Evolutionary conservation across 2,113 vertebrate genomes (phyloP).

Genomic region (Rhadina sibilatrix): DNA sequence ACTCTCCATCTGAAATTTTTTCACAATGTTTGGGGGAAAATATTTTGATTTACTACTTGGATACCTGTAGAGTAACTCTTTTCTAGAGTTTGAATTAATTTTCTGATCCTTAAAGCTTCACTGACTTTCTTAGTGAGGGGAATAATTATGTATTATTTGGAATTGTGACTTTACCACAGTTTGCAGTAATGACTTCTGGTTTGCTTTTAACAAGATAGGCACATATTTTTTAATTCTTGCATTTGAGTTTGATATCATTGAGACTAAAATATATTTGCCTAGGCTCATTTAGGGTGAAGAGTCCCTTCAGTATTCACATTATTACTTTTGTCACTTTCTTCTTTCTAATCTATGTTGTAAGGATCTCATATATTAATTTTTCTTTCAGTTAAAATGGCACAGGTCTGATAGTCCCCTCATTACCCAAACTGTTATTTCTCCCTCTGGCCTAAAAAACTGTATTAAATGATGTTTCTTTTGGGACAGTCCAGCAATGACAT

Average conservation of each 20-base stretch:
- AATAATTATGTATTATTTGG: background rate
- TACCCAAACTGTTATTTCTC: slow-evolving; percentile 55
- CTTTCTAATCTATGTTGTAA: background rate
- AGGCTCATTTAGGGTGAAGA: background rate
- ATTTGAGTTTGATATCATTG: background rate
- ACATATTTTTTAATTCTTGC: background rate
- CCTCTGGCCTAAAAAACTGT: slow-evolving; percentile 46
- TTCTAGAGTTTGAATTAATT: background rate
- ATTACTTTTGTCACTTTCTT: slow-evolving; percentile 3
- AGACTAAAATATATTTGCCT: background rate
- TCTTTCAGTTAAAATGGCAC: slow-evolving; percentile 31
- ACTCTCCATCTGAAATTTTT: background rate
- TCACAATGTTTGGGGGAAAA: background rate
- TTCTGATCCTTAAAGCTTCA: background rate
- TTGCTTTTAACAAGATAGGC: background rate
- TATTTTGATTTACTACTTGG: background rate
- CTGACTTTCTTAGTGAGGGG: background rate
- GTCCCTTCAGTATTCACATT: background rate
- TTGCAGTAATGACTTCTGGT: background rate
- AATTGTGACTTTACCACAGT: background rate
- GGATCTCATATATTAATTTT: slow-evolving; percentile 27
- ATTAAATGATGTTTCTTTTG: slow-evolving; percentile 31
- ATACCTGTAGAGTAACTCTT: background rate
- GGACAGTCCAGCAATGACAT: slow-evolving; percentile 7
- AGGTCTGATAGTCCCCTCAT: slow-evolving; percentile 12